Evolutionary conservation across 2,888 invertebrate species (phyloP), one percentile per base, ranked within the genome.

Genomic region (Lycia hirtaria): DNA sequence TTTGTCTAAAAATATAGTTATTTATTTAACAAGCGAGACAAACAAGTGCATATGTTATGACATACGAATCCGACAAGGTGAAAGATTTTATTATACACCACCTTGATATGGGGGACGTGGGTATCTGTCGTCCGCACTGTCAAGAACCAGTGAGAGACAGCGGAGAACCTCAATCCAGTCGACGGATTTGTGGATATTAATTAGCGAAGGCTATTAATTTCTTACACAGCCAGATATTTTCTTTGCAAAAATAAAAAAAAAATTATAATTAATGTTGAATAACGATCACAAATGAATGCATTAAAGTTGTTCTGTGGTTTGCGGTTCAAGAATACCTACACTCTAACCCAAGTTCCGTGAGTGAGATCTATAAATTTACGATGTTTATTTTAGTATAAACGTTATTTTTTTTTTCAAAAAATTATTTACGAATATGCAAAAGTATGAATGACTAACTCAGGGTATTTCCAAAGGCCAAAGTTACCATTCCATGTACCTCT

Each of bases 381-480:
- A 17, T 41, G 28, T 55, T 30, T 28, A 30, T 53, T 56, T 53
- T 43, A 22, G 43, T 35, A 0, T 15, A 47, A 44, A 17, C 7
- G n/a, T n/a, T n/a, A 37, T 51, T 33, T 30, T 43, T 24, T 33
- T 38, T 30, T 30, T 33, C 15, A 9, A 10, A 15, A 17, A 43
- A 37, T n/a, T 6, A 24, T 43, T 19, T 28, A 20, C 22, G 22
- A 54, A 54, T 38, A 45, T 37, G 9, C 44, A 48, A 49, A 60
- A 14, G 33, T 32, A 54, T 56, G 59, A 61, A 52, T 50, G 37
- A 62, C 41, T 49, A 35, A 22, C n/a, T n/a, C 38, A 56, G 41
- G 67, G 62, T 60, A 62, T 64, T 63, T 62, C 65, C 65, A 65
- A 63, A 62, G 38, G 57, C 45, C 57, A 61, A 35, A 41, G 49